These are phyloP conservation scores for Lycocerus yunnanus DNA, from an alignment of 2,888 invertebrate species.

Conservation along the genomic window DNA sequence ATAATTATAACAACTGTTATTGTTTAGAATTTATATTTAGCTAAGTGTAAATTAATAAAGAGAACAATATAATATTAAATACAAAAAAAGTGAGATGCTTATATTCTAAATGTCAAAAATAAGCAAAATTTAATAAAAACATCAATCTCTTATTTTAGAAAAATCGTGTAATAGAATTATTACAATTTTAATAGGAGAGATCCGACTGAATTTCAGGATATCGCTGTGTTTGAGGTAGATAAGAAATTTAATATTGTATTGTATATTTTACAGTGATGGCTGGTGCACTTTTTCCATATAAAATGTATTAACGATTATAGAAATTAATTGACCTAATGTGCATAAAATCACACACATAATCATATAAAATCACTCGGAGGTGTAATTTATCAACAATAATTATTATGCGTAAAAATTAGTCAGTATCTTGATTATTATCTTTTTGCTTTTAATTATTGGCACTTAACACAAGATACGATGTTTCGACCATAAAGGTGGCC, in stretches of 20 bases:
- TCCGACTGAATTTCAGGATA: constrained; percentile 24
- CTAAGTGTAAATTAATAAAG: constrained; percentile 1
- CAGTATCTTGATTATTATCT: too few species aligned
- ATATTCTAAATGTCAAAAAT: constrained; percentile 29
- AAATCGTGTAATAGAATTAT: constrained; percentile 3
- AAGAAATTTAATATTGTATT: constrained; percentile 4
- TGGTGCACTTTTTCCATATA: background rate
- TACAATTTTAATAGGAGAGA: constrained; percentile 23
- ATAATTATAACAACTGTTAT: background rate
- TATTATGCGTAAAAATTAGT: background rate
- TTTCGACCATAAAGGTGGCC: too few species aligned
- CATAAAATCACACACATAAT: too few species aligned
- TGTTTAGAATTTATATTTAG: background rate
- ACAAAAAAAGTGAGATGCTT: constrained; percentile 31
- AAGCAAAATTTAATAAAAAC: constrained; percentile 1
- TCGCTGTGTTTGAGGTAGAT: background rate
- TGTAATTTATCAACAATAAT: background rate
- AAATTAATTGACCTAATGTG: too few species aligned
- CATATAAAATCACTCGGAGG: background rate
- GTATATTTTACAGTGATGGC: background rate
- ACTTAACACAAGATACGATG: too few species aligned
- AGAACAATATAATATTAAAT: constrained; percentile 7
- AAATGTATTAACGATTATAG: background rate
- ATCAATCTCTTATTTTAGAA: constrained; percentile 13
- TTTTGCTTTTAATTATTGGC: background rate